These are phyloP conservation scores for Myotis yumanensis DNA, from an alignment of 2,113 vertebrate genomes.

Conservation along the genomic window DNA sequence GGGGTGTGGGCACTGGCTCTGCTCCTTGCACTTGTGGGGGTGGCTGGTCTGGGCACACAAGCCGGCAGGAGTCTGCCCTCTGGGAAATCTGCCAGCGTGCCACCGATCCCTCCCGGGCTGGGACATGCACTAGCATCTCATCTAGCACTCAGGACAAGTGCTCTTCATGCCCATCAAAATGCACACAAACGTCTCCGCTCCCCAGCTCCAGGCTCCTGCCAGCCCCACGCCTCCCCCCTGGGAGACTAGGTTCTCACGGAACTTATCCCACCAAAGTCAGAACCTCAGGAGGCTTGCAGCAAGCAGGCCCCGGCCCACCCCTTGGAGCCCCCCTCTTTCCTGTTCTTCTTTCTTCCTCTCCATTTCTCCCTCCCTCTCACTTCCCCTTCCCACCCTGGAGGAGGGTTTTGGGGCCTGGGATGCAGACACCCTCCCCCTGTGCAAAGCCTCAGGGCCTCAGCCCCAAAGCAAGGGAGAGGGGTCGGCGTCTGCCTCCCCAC, in stretches of 20 bases:
- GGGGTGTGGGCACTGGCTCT: neutral
- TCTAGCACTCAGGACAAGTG: neutral
- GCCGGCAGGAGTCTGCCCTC: neutral
- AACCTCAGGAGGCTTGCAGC: neutral
- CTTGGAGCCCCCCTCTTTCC: neutral
- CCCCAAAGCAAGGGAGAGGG: neutral
- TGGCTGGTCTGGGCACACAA: neutral
- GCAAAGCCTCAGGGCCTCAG: neutral
- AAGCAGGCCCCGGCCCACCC: too few species aligned
- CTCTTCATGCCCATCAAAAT: constrained; percentile 52
- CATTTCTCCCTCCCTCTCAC: neutral
- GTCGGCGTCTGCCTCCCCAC: neutral
- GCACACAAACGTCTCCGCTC: constrained; percentile 35
- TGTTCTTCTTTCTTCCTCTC: neutral
- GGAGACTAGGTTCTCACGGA: neutral
- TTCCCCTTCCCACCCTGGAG: too few species aligned
- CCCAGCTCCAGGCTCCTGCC: neutral
- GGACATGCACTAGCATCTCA: constrained; percentile 37
- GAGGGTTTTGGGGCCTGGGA: too few species aligned
- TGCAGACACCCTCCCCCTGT: neutral
- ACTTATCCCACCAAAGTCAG: neutral
- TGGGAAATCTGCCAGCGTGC: neutral
- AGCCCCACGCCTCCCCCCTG: neutral
- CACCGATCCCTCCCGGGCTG: neutral
- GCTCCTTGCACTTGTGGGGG: neutral